Percentiles rank a stretch among this genome's conserved stretches.
These are phyloP conservation scores for Nomada ferruginata DNA, from an alignment of 2,888 invertebrate genomes.

Conservation along the genomic window DNA sequence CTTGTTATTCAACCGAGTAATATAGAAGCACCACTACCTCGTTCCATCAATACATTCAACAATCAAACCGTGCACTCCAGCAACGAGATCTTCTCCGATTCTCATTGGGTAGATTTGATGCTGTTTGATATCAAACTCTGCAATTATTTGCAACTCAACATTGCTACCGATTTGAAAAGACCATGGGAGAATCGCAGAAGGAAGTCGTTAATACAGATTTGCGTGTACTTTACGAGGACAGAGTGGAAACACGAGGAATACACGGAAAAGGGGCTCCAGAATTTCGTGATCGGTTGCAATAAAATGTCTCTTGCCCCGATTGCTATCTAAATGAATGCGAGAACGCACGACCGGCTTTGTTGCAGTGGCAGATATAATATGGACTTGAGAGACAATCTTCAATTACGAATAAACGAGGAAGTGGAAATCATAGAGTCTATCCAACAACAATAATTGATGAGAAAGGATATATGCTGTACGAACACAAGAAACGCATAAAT, in stretches of 20 bases:
- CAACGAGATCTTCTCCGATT: constrained; percentile 1
- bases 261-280: constrained; percentile 30
- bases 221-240: constrained; percentile 36
- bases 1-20: not conserved
- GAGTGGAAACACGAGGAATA: constrained; percentile 39
- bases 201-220: constrained; percentile 25
- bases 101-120: not conserved
- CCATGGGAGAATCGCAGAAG: not conserved
- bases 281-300: constrained; percentile 80
- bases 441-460: too few relatives aligned
- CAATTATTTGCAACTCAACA: not conserved
- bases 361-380: constrained; percentile 48
- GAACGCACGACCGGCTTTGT: constrained; percentile 64
- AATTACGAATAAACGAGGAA: constrained; percentile 50
- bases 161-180: constrained; percentile 1
- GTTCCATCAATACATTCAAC: not conserved
- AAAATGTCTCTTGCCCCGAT: constrained; percentile 76
- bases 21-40: not conserved
- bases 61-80: not conserved
- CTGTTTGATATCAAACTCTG: constrained; percentile 8
- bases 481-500: too few relatives aligned
- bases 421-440: too few relatives aligned
- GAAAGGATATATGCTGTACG: too few relatives aligned
- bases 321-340: constrained; percentile 77
- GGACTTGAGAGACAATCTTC: constrained; percentile 43